A percentile compares a stretch with the other conserved stretches of the same genome.
These are phyloP conservation scores for Plectrocnemia conspersa DNA, from an alignment of 1,140 invertebrate species.

Conservation along the genomic window DNA sequence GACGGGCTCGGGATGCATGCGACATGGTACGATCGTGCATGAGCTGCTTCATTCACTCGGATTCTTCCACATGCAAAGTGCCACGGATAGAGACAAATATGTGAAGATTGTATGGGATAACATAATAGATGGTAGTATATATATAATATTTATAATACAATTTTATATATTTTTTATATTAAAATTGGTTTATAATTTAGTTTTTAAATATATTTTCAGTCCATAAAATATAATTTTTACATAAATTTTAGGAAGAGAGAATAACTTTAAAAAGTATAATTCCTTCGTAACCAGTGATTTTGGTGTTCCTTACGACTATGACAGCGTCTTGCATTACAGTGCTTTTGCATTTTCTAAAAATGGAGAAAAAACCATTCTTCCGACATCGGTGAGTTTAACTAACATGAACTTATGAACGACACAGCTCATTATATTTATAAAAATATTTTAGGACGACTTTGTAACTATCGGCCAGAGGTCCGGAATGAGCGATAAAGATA, in stretches of 20 bases:
- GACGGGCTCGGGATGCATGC: constrained; percentile 49
- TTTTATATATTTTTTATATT: constrained; percentile 17
- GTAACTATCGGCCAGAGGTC: constrained; percentile 58
- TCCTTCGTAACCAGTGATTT: constrained; percentile 53
- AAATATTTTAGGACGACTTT: constrained; percentile 22
- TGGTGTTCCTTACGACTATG: constrained; percentile 70
- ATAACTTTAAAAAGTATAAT: constrained; percentile 65
- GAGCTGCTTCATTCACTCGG: constrained; percentile 68
- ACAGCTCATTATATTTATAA: constrained; percentile 1
- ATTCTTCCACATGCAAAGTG: constrained; percentile 71
- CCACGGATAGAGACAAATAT: constrained; percentile 64
- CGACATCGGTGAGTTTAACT: constrained; percentile 37
- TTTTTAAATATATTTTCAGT: no score
- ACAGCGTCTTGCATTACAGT: constrained; percentile 78
- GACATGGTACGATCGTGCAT: constrained; percentile 55
- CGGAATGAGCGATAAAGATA: constrained; percentile 62
- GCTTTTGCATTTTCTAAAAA: constrained; percentile 67
- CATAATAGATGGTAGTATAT: constrained; percentile 46
- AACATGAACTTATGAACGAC: neutral
- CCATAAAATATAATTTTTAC: neutral
- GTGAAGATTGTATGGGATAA: constrained; percentile 64
- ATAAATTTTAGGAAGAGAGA: constrained; percentile 52
- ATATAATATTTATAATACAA: no score
- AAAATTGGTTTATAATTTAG: constrained; percentile 44
- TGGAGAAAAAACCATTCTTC: constrained; percentile 61